Percentiles rank a stretch among this genome's conserved stretches.
These are phyloP conservation scores for Zoroaster sp. DNA, from an alignment of 53 echinoderm and acorn worm species.

Conservation along the genomic window DNA sequence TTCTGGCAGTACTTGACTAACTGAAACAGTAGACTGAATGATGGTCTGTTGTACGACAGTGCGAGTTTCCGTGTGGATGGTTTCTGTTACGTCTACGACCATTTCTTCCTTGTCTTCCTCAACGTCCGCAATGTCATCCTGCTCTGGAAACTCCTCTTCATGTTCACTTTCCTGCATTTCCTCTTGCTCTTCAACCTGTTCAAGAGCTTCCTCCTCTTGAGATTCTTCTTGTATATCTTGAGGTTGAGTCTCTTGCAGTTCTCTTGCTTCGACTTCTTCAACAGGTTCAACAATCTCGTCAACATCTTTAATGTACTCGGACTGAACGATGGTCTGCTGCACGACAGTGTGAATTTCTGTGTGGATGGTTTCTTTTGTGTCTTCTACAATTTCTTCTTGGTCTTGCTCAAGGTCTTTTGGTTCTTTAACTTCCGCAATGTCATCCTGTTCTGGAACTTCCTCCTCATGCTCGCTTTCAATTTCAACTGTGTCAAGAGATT, in stretches of 20 bases:
- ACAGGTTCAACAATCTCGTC: conserved; percentile 16
- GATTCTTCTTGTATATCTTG: conserved; percentile 41
- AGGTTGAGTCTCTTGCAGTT: neutral
- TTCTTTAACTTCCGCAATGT: conserved; percentile 1
- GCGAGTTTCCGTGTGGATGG: neutral
- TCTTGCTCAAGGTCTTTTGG: neutral
- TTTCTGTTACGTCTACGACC: neutral
- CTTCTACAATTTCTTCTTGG: neutral
- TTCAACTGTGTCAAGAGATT: conserved; percentile 3
- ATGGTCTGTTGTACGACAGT: neutral
- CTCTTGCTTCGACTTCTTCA: neutral
- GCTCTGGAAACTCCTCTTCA: neutral
- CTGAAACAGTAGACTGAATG: neutral
- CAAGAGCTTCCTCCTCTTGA: neutral
- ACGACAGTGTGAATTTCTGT: neutral
- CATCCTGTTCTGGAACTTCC: conserved; percentile 11
- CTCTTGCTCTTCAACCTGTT: neutral
- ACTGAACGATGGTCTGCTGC: conserved; percentile 45
- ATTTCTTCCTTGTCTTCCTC: neutral
- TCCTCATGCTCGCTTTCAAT: neutral
- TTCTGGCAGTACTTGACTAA: neutral
- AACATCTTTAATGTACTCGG: neutral
- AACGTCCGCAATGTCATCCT: neutral
- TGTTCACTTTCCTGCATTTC: neutral
- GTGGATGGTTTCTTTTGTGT: neutral